Percentiles rank a stretch among this genome's conserved stretches.
These are phyloP conservation scores for Anolis apletophallus DNA, from an alignment of 2,797 vertebrate genomes.

Conservation along the genomic window DNA sequence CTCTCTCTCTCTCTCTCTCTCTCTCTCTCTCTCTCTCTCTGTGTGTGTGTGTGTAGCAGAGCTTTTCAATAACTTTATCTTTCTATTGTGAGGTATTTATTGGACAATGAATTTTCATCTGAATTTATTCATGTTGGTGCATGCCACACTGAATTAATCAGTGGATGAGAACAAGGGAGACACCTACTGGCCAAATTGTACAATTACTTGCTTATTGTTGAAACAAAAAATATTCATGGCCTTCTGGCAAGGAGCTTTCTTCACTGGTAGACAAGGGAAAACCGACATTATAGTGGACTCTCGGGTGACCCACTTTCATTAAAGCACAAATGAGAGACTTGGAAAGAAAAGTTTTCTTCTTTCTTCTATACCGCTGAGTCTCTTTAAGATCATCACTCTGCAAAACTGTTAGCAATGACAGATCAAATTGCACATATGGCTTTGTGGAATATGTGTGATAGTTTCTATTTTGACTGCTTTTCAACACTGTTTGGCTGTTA, in stretches of 20 bases:
- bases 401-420: background rate
- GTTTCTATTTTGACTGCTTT: background rate
- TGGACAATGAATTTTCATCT: constrained; percentile 8
- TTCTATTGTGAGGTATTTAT: constrained; percentile 27
- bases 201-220: background rate
- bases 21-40: fast-evolving
- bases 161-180: constrained; percentile 58
- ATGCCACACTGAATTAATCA: background rate
- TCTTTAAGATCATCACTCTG: background rate
- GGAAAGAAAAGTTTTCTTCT: background rate
- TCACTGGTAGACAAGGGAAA: background rate
- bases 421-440: background rate
- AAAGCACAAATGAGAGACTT: constrained; percentile 6
- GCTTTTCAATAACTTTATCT: background rate
- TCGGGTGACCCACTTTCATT: background rate
- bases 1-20: fast-evolving
- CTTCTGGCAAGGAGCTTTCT: background rate
- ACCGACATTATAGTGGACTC: background rate
- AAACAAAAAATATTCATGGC: background rate
- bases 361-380: background rate
- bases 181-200: constrained; percentile 57
- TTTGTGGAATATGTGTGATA: background rate
- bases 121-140: background rate
- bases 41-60: no score
- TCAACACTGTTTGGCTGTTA: constrained; percentile 2